These are phyloP conservation scores for Patella caerulea DNA, from an alignment of 2,888 invertebrate species.

Conservation along the genomic window DNA sequence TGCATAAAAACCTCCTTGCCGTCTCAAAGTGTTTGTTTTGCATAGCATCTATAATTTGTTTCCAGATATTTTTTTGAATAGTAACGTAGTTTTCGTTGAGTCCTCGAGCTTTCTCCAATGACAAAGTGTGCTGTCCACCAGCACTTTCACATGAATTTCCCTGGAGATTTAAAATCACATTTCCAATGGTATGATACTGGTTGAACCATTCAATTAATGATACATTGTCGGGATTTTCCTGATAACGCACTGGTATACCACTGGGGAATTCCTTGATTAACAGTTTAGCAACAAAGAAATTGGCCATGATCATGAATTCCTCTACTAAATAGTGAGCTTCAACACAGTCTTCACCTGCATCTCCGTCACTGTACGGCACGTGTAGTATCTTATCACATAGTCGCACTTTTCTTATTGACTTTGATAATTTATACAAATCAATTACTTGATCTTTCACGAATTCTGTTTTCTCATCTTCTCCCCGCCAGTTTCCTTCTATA, in stretches of 20 bases:
- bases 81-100: conserved; percentile 13
- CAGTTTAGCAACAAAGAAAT: conserved; percentile 30
- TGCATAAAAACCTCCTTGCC: conserved; percentile 29
- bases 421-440: conserved; percentile 26
- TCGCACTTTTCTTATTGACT: conserved; percentile 34
- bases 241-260: conserved; percentile 36
- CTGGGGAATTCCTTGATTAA: conserved; percentile 23
- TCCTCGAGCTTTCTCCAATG: neutral
- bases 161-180: conserved; percentile 37
- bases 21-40: conserved; percentile 21
- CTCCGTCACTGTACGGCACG: neutral
- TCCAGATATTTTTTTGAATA: conserved; percentile 38
- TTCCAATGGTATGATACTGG: conserved; percentile 18
- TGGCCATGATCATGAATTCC: conserved; percentile 43
- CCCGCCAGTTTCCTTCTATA: neutral
- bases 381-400: conserved; percentile 20
- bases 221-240: conserved; percentile 30
- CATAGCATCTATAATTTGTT: conserved; percentile 14
- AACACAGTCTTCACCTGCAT: conserved; percentile 12
- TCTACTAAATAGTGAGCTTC: conserved; percentile 42
- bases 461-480: neutral
- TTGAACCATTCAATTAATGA: conserved; percentile 32
- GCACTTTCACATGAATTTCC: neutral
- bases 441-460: conserved; percentile 4
- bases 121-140: neutral